Evolutionary conservation across 2,113 vertebrate genomes (phyloP).

Genomic region (Taurulus bubalis): DNA sequence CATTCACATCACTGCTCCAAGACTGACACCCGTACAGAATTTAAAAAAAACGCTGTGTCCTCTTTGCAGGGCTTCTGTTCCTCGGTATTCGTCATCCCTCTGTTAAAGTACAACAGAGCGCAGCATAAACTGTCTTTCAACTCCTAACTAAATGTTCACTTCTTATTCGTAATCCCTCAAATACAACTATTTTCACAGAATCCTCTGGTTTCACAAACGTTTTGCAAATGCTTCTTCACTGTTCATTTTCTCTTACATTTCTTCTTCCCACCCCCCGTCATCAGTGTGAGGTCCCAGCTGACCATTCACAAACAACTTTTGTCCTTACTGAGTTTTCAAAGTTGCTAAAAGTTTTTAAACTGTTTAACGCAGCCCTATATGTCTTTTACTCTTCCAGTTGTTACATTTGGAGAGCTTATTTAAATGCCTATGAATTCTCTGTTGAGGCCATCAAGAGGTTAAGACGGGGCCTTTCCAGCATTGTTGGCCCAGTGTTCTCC

Average conservation of each 20-base stretch:
- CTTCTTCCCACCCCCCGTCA: not conserved
- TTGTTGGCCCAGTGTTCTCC: too few species aligned
- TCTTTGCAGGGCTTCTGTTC: not conserved
- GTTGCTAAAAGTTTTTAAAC: constrained; percentile 38
- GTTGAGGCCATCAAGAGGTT: too few species aligned
- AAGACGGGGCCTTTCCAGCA: too few species aligned
- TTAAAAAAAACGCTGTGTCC: not conserved
- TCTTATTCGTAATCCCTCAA: not conserved
- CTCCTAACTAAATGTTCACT: not conserved
- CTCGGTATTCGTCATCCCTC: not conserved
- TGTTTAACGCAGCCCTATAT: not conserved
- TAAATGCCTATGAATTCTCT: too few species aligned
- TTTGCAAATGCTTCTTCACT: not conserved
- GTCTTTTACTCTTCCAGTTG: not conserved
- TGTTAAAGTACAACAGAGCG: not conserved
- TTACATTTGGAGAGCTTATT: not conserved
- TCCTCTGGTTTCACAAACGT: not conserved
- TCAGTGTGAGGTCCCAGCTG: constrained; percentile 20
- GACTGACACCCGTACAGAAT: not conserved
- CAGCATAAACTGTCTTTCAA: not conserved
- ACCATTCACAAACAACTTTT: constrained; percentile 5
- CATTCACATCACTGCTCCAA: not conserved
- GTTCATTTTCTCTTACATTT: not conserved
- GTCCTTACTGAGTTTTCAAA: not conserved
- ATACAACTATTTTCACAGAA: not conserved